Evolutionary conservation across 1,140 invertebrate genomes (phyloP), one percentile per base, ranked within the genome.

Genomic region (Philotrypesis tridentata): DNA sequence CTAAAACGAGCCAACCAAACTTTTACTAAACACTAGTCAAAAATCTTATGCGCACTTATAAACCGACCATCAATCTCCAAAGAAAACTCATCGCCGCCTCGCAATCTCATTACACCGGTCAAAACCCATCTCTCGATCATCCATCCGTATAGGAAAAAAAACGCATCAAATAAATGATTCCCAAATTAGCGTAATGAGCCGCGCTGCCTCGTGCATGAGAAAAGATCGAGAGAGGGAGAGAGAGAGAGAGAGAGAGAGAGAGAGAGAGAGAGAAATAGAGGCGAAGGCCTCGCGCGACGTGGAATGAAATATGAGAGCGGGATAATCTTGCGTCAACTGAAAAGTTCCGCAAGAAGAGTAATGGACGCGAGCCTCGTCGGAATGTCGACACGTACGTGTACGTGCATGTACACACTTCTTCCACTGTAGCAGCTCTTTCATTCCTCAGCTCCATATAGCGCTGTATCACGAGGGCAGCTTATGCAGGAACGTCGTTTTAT

Each of bases 341-440:
- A 83, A 83, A 80, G 71, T 83, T 80, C 78, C 77, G 71, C 37
- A 60, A 68, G 78, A 83, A 83, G 72, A 83, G 72, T 83, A 80
- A 83, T 80, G 72, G 37, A 68, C 17, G 63, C 55, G 31, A 43
- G 60, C 61, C 27, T 48, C 31, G 29, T 48, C 23, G 29, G 48
- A 83, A 79, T 80, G 76, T 80, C 82, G 63, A 83, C 77, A 76
- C 77, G 48, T 80, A 65, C 61, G n/a, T 60, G 55, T n/a, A 60
- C 55, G 61, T 65, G 61, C 27, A 29, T 65, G 61, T 65, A 65
- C 61, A 25, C 61, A 11, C 17, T 21, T 65, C 61, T 21, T 25
- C 9, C 25, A 65, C 48, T 21, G 48, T 17, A 55, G 48, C 48
- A 55, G 63, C 63, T 67, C 63, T 67, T 67, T 67, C 63, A 67